Base-by-base conservation (phyloP, 2,113 vertebrate species). In the Cacatua alba region DNA sequence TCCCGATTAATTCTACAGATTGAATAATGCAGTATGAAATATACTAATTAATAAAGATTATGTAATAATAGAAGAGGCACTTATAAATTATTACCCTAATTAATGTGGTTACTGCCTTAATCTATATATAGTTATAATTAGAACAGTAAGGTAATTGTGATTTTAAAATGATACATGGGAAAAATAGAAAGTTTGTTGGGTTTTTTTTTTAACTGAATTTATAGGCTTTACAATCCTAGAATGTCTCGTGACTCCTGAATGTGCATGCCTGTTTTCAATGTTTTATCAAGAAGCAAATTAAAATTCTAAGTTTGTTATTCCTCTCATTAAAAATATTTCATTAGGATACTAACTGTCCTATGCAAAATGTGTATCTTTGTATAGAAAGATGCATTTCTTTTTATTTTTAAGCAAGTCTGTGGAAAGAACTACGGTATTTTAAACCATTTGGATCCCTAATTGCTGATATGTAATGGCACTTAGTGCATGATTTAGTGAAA, bases 401-500 rank as follows among this genome's bases (percentile, higher is more conserved):
- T 20, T 93, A 62, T 92, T 88, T 94, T 80, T 79, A 69, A 91
- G 16, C 44, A 80, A 80, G 23, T 24, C 10, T 74, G 14, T 62
- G 24, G 21, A 80, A 93, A 80, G 17, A 71, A 52, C 28, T 23
- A 33, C 5, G 19, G 6, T 71, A 11, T 74, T 95, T 94, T 77
- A 93, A 80, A 59, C n/a, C 31, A 19, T 88, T 90, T 91, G 14
- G 21, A 28, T 78, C 46, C 9, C 39, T 90, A 92, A 88, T 65
- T 93, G 68, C n/a, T 92, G 44, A 29, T 81, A 76, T 67, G 31
- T 86, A 63, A 67, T 60, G 24, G 12, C n/a, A 86, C 17, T 94
- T 81, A 83, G 26, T 53, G 51, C 23, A 28, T 74, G 86, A 93
- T 86, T 93, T 86, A 92, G 35, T 79, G 48, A 77, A 95, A 93